Evolutionary conservation across 2,888 invertebrate species (phyloP), one percentile per base, ranked within the genome.

Genomic region (Drosophila cracens): DNA sequence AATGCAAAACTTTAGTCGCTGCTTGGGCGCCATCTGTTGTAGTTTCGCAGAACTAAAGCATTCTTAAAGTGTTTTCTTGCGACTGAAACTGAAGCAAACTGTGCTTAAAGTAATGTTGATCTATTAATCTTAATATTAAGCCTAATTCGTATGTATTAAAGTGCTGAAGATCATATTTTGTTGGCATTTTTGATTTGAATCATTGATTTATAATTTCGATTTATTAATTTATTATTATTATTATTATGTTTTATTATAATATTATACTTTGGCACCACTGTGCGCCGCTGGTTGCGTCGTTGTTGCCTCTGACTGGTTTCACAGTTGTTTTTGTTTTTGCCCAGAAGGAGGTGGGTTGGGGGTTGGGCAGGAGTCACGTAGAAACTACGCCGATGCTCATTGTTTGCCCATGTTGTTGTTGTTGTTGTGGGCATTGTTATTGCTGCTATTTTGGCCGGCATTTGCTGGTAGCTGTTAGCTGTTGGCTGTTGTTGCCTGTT

Each of bases 221-320:
- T 27, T 27, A 27, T 27, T 27, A 3, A 27, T 0, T 27, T 4
- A 27, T 27, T 27, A 3, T 27, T 27, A 27, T 27, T 27, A 27
- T 27, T 27, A 27, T 27, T 27, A 21, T 21, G 21, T 21, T 21
- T 21, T 21, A 27, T 27, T 27, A 27, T 27, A 3, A 27, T 27
- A 21, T 21, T 43, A 5, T 21, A 36, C 4, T 33, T 49, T 60
- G 13, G 53, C 5, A 11, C 54, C 71, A 78, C 64, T 68, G 78
- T 78, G 65, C 81, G 71, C 71, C 62, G 67, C 40, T 62, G 61
- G 52, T 77, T 76, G 81, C 71, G 65, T 46, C 36, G 78, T 54
- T 76, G 79, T 79, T 74, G 80, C 49, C 63, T 58, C 51, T 46
- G 51, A 81, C 78, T 76, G 66, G 81, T 71, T 81, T 81, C 70